These are phyloP conservation scores for Phaethon lepturus DNA, from an alignment of 2,113 vertebrate species.

Conservation along the genomic window DNA sequence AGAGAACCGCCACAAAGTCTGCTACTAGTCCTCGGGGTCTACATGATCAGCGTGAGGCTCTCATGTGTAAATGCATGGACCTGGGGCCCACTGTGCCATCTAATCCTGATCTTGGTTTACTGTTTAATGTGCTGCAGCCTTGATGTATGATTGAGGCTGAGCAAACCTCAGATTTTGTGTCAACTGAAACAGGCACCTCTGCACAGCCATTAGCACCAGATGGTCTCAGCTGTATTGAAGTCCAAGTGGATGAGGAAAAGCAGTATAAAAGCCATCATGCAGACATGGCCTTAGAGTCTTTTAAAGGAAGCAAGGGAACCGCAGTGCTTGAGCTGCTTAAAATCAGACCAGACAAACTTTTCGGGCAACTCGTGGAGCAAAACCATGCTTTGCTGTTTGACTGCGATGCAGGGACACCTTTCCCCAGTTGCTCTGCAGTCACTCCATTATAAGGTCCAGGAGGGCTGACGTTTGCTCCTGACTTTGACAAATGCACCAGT, in stretches of 20 bases:
- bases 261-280: not conserved
- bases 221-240: not conserved
- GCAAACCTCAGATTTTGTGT: not conserved
- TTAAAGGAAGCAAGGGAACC: not conserved
- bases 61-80: accelerated
- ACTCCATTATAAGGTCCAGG: not conserved
- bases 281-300: not conserved
- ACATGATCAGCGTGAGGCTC: accelerated
- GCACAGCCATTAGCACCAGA: not conserved
- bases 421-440: not conserved
- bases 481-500: not conserved
- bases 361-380: accelerated
- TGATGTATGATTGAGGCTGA: not conserved
- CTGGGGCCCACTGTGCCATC: accelerated
- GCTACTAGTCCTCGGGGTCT: not conserved
- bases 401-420: not conserved
- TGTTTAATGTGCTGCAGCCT: not conserved
- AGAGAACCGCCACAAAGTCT: not conserved
- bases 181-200: not conserved
- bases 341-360: not conserved
- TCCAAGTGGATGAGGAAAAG: not conserved
- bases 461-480: not conserved
- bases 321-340: not conserved
- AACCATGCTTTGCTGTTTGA: not conserved
- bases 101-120: not conserved